These are phyloP conservation scores for Papilio gigon DNA, from an alignment of 2,888 invertebrate species.

Conservation along the genomic window DNA sequence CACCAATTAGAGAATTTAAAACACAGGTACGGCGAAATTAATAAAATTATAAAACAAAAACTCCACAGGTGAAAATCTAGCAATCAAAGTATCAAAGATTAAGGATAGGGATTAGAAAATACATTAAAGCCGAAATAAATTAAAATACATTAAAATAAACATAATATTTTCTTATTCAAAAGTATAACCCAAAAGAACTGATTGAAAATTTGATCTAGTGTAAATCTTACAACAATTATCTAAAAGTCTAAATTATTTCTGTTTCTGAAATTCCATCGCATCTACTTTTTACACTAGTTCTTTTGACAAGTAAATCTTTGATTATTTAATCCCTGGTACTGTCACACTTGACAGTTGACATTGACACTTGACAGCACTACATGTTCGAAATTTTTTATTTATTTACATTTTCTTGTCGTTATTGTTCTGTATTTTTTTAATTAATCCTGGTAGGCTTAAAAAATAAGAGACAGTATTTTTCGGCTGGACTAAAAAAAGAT, in stretches of 20 bases:
- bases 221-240: no score
- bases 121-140: background rate
- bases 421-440: background rate
- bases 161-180: no score
- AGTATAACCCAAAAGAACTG: no score
- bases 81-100: slow-evolving; percentile 1
- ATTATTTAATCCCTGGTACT: no score
- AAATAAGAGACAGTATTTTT: background rate
- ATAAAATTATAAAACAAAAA: slow-evolving; percentile 22
- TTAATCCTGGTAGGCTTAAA: background rate
- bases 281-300: no score
- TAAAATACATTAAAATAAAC: no score
- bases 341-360: background rate
- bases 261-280: no score
- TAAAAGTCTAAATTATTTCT: no score
- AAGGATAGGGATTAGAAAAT: background rate
- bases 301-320: background rate
- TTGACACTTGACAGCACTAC: background rate
- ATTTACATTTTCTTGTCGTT: background rate
- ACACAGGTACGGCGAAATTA: slow-evolving; percentile 6
- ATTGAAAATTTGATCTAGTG: no score
- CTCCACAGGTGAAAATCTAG: slow-evolving; percentile 19
- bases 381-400: background rate
- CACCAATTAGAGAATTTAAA: background rate
- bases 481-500: background rate